Evolutionary conservation across 2,888 invertebrate species (phyloP), one percentile per base, ranked within the genome.

Genomic region (Thera obeliscata): DNA sequence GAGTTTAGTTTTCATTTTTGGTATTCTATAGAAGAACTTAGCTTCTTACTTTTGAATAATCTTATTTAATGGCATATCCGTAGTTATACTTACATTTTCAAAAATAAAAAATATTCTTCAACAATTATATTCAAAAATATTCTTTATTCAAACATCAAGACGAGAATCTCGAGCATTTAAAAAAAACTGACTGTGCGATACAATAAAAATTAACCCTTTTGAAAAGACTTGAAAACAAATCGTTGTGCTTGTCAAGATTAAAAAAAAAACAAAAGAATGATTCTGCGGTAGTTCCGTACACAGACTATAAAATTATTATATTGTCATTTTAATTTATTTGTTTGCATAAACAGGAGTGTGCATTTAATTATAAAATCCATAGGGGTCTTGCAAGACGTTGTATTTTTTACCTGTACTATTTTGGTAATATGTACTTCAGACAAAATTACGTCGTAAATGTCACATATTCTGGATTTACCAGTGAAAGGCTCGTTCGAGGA

Each of bases 301-400:
- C 81, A 80, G 81, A 79, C 79, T 81, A 81, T 87, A 83, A 87
- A 86, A 80, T 48, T 79, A 79, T 82, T 82, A 79, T 80, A 84
- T 91, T 90, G 84, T 89, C 75, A 91, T 89, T 89, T 41, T 85
- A 89, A 91, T 91, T 81, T 82, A 82, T 85, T 85, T 87, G 83
- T 86, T 86, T 88, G 76, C 75, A 75, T 74, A 78, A 81, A 81
- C 78, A 74, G 83, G 75, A 87, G 83, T 84, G 81, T 79, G 87
- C 82, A 85, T 88, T 81, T 86, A 86, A 89, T 90, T 87, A 86
- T 71, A 61, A 74, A 70, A 74, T 73, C 74, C 65, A 67, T 77
- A 72, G 82, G 85, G 82, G 78, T 73, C 5, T 48, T 52, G 46
- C 8, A 54, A 58, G 58, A 58, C 62, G 46, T 58, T 11, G 48